Evolutionary conservation across 2,888 invertebrate genomes (phyloP).

Genomic region (Ditula angustiorana): DNA sequence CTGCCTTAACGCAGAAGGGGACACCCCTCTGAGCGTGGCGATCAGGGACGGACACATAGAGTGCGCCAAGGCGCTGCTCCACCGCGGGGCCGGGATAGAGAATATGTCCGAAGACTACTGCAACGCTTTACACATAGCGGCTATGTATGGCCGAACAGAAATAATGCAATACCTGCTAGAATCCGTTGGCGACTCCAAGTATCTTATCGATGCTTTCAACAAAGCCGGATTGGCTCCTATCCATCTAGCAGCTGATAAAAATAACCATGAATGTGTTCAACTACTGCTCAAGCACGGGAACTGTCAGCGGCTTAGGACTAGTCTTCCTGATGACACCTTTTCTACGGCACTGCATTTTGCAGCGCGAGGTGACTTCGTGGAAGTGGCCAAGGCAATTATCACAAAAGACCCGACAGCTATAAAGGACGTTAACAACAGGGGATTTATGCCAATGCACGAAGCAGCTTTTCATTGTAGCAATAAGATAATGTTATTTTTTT

Average conservation of each 20-base stretch:
- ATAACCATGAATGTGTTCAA: slow-evolving; percentile 53
- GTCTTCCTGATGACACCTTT: slow-evolving; percentile 40
- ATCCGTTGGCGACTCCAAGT: slow-evolving; percentile 13
- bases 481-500: slow-evolving; percentile 59
- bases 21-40: slow-evolving; percentile 54
- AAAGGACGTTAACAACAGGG: slow-evolving; percentile 42
- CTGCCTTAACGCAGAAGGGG: slow-evolving; percentile 45
- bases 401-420: slow-evolving; percentile 44
- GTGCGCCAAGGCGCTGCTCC: slow-evolving; percentile 51
- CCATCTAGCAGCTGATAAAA: slow-evolving; percentile 69
- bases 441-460: slow-evolving; percentile 48
- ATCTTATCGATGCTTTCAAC: slow-evolving; percentile 20
- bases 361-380: slow-evolving; percentile 46
- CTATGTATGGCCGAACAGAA: slow-evolving; percentile 19
- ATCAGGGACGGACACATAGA: slow-evolving; percentile 49
- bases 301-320: slow-evolving; percentile 46
- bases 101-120: slow-evolving; percentile 10
- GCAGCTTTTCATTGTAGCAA: slow-evolving; percentile 71
- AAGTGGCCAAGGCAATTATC: slow-evolving; percentile 44
- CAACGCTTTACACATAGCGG: slow-evolving; percentile 24
- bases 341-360: slow-evolving; percentile 54
- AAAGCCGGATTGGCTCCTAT: slow-evolving; percentile 54
- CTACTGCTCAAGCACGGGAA: slow-evolving; percentile 53
- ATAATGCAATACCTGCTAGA: slow-evolving; percentile 34
- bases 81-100: slow-evolving; percentile 48